Base-by-base conservation (phyloP, 2,888 invertebrate genomes). In the Pomacea canaliculata region DNA sequence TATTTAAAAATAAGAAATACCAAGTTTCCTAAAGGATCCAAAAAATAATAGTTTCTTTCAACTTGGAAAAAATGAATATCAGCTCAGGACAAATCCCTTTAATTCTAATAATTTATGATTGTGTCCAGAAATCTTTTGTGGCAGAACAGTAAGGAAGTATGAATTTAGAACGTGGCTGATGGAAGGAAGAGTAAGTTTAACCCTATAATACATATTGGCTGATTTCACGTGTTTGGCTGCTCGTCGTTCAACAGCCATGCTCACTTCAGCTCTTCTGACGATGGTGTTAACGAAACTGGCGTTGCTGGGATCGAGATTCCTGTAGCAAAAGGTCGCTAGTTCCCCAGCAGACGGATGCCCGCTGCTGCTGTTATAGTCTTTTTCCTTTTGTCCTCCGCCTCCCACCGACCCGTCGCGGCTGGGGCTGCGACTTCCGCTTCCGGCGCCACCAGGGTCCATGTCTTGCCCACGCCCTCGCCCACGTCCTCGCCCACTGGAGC, bases 211-310 rank as follows among this genome's bases (percentile, higher is more conserved):
- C 10, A 56, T 13, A 16, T 16, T 56, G 8, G 3, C 10, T 56
- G 51, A 56, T 56, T 1, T 56, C 4, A 3, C 3, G 37, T 37
- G 37, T 37, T 37, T 37, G 5, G 1, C 37, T 37, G 1, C 51
- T 56, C 51, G 4, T 10, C 51, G 10, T 56, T 10, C 16, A 23
- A 7, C 18, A 23, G 68, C 37, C 12, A 1, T 4, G 27, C 79
- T 77, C 82, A 85, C 87, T 84, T 86, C 87, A 27, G 85, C 84
- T 59, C 85, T 82, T n/a, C 79, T 73, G 8, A 85, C 83, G 19
- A 87, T 81, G 5, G 82, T 83, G 49, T 82, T 80, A 16, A 87
- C 83, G 78, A 87, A 84, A 10, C 78, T 76, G 60, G 84, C 83
- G 78, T 87, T 83, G 46, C 79, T 80, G 27, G 85, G 79, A 56